These are phyloP conservation scores for Scaptomyza graminum DNA, from an alignment of 1,140 invertebrate species.

Conservation along the genomic window DNA sequence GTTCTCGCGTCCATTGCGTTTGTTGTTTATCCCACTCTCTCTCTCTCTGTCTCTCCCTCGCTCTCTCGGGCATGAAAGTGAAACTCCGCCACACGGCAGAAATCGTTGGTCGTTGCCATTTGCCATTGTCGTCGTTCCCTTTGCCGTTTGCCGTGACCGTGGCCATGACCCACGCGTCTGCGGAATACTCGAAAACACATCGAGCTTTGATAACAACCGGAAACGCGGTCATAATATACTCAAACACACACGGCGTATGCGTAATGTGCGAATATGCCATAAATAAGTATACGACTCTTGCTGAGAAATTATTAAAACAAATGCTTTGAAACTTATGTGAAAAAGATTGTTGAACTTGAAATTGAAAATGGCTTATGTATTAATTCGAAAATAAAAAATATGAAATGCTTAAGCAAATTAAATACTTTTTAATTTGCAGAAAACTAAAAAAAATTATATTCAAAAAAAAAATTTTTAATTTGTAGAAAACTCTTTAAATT, in stretches of 20 bases:
- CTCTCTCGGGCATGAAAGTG: constrained; percentile 66
- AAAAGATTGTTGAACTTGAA: too few relatives aligned
- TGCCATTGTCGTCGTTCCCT: constrained; percentile 40
- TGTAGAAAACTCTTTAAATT: too few relatives aligned
- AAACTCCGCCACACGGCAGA: constrained; percentile 66
- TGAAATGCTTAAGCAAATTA: too few relatives aligned
- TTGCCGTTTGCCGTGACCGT: constrained; percentile 53
- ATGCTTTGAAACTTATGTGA: too few relatives aligned
- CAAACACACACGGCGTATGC: constrained; percentile 40
- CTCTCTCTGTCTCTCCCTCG: constrained; percentile 31
- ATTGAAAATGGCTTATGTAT: too few relatives aligned
- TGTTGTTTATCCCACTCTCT: constrained; percentile 48
- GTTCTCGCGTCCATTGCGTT: constrained; percentile 47
- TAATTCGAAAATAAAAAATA: too few relatives aligned
- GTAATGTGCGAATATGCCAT: constrained; percentile 30
- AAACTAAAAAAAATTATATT: too few relatives aligned
- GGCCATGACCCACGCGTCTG: constrained; percentile 72
- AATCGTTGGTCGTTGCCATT: constrained; percentile 68
- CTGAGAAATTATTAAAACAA: too few relatives aligned
- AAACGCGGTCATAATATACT: constrained; percentile 67
- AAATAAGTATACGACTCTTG: neutral
- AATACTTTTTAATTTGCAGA: too few relatives aligned
- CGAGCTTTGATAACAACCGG: constrained; percentile 55
- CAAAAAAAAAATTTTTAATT: too few relatives aligned
- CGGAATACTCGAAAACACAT: constrained; percentile 39